phyloP scores from a whole-genome alignment of 2,888 invertebrate species.

The Lasioglossum malachurum region DNA sequence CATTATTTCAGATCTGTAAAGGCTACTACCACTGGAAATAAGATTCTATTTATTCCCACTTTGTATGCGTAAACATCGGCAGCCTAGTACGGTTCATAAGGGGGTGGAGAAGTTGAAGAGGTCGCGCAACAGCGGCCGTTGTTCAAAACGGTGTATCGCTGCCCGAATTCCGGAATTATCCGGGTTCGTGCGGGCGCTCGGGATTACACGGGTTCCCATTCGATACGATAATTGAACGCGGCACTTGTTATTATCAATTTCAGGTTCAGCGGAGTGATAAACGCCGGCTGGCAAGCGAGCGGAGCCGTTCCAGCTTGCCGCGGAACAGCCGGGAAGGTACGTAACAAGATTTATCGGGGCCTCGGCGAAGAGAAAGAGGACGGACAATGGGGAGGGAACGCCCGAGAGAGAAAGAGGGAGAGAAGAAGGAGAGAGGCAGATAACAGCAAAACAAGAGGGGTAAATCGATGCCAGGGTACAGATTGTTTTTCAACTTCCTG shows the following conservation, averaged over 20 bases:
- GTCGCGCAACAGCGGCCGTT: background rate
- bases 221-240: constrained; percentile 40
- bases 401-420: background rate
- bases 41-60: too few species aligned
- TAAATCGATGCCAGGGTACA: constrained; percentile 27
- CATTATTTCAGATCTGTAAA: too few species aligned
- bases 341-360: constrained; percentile 48
- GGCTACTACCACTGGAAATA: too few species aligned
- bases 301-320: constrained; percentile 7
- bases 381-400: background rate
- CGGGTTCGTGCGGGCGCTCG: background rate
- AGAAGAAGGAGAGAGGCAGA: background rate
- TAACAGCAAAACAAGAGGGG: background rate
- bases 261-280: constrained; percentile 43
- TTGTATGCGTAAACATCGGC: too few species aligned
- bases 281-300: constrained; percentile 35
- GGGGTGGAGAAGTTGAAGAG: background rate
- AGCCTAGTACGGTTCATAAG: background rate
- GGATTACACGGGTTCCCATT: constrained; percentile 12
- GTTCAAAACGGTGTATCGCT: background rate
- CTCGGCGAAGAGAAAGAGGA: background rate
- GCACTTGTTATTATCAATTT: constrained; percentile 46
- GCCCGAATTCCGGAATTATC: background rate
- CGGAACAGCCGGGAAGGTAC: constrained; percentile 28
- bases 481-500: constrained; percentile 30